These are phyloP conservation scores for Salvelinus sp. DNA, from an alignment of 2,113 vertebrate genomes.

Conservation along the genomic window DNA sequence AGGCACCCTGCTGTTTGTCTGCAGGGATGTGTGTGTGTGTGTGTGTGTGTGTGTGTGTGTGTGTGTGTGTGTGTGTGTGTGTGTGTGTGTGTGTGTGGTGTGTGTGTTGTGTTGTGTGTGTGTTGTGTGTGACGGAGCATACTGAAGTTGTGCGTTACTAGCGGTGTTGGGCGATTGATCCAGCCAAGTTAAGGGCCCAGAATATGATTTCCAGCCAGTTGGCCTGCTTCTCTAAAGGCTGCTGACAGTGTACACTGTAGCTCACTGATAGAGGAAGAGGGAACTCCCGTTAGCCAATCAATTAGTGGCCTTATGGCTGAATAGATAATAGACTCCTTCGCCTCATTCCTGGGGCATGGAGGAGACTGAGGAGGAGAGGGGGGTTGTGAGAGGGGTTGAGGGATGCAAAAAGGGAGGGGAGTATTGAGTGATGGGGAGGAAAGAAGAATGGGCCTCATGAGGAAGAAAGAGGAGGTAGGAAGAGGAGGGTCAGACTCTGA, in stretches of 20 bases:
- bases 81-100: not conserved
- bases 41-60: not conserved
- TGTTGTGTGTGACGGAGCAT: not conserved
- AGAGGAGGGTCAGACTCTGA: not conserved
- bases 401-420: not conserved
- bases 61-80: not conserved
- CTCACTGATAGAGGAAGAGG: slow-evolving; percentile 7
- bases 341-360: not conserved
- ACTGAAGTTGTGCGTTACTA: not conserved
- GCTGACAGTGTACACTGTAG: too few relatives aligned
- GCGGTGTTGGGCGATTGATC: not conserved
- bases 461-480: not conserved
- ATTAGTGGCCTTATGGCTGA: slow-evolving; percentile 3
- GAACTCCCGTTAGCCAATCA: slow-evolving; percentile 29
- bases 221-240: not conserved
- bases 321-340: slow-evolving; percentile 6
- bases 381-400: not conserved
- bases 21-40: not conserved
- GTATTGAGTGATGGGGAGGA: not conserved
- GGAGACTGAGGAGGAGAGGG: not conserved
- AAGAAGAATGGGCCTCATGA: not conserved
- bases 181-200: not conserved
- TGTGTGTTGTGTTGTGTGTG: not conserved
- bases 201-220: not conserved
- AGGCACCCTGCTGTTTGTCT: not conserved